Evolutionary conservation across 2,797 vertebrate species (phyloP).

Genomic region (Microhierax caerulescens): DNA sequence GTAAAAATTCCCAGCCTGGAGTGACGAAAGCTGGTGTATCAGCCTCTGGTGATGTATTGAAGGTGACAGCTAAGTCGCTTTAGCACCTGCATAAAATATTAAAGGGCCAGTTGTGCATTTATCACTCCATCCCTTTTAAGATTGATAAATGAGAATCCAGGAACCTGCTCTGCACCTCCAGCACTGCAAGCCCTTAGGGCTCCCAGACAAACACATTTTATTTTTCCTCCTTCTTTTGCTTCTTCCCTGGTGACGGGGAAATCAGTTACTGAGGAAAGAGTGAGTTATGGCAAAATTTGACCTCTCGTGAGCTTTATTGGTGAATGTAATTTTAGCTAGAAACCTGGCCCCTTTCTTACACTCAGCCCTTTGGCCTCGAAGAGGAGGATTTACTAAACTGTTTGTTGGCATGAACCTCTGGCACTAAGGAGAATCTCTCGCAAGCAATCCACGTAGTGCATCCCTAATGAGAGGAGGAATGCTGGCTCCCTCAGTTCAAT

Average conservation of each 20-base stretch:
- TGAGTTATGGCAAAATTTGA: slow-evolving; percentile 83
- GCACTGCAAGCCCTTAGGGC: slow-evolving; percentile 76
- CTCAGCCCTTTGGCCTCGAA: slow-evolving; percentile 73
- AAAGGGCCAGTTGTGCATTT: slow-evolving; percentile 84
- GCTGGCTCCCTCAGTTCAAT: background rate
- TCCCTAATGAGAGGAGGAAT: slow-evolving; percentile 44
- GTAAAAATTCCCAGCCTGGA: slow-evolving; percentile 76
- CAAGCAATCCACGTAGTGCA: background rate
- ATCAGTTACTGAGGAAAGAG: slow-evolving; percentile 77
- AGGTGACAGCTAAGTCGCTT: slow-evolving; percentile 80
- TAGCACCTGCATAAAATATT: slow-evolving; percentile 84
- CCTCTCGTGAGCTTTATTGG: slow-evolving; percentile 79
- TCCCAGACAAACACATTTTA: slow-evolving; percentile 80
- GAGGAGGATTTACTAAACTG: slow-evolving; percentile 74
- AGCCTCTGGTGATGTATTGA: slow-evolving; percentile 79
- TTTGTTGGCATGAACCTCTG: slow-evolving; percentile 54
- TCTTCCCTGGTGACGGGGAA: slow-evolving; percentile 70
- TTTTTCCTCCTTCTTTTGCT: slow-evolving; percentile 71
- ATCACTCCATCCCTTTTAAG: slow-evolving; percentile 85
- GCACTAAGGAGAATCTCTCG: background rate
- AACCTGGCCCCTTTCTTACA: slow-evolving; percentile 81
- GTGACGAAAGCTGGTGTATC: slow-evolving; percentile 77
- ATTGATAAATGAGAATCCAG: slow-evolving; percentile 84
- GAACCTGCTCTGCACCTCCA: slow-evolving; percentile 79
- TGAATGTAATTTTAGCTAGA: slow-evolving; percentile 92